Base-by-base conservation (phyloP, 37 sponge, comb jelly and placozoan species). In the Lycopodina hypogea region DNA sequence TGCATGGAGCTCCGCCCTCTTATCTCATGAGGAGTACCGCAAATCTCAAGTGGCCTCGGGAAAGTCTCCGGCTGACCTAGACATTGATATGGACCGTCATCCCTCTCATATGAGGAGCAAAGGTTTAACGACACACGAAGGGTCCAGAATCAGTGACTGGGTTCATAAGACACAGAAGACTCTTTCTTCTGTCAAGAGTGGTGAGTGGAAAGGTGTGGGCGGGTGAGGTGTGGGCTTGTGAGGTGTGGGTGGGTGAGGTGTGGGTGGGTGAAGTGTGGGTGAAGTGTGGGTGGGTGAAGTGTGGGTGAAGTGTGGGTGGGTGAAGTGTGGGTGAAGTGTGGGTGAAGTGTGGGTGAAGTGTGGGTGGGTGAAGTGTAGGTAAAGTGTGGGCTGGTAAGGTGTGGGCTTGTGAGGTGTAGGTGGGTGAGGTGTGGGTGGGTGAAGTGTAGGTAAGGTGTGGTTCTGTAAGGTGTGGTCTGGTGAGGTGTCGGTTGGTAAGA, bases 1-100 rank as follows among this genome's bases (percentile, higher is more conserved):
- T 14, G 87, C 81, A 6, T 87, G 87, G 87, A 76, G 78, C 42
- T 79, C 87, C 2, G 57, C 76, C 45, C 76, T 87, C n/a, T 51
- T 61, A 0, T 73, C 77, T 18, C 87, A 87, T 51, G 75, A 80
- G 81, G 68, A 68, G 71, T 71, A 30, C 34, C 81, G 87, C 0
- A 77, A 80, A 48, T 57, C 81, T 11, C 81, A 68, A 38, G 53
- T 86, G 33, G 71, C 67, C 17, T 79, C 70, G 8, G 75, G 73
- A 6, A 41, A 50, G 58, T 68, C 69, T 4, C 33, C 48, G 23
- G 63, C 34, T 0, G 37, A 51, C 62, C 17, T 19, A 29, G 40
- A 61, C 1, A 38, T 38, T 69, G 70, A 35, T 21, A 23, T 35
- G 33, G 79, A 41, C n/a, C 32, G 53, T 7, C n/a, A n/a, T n/a